These are phyloP conservation scores for Amitus sp. DNA, from an alignment of 2,888 invertebrate species.

Conservation along the genomic window DNA sequence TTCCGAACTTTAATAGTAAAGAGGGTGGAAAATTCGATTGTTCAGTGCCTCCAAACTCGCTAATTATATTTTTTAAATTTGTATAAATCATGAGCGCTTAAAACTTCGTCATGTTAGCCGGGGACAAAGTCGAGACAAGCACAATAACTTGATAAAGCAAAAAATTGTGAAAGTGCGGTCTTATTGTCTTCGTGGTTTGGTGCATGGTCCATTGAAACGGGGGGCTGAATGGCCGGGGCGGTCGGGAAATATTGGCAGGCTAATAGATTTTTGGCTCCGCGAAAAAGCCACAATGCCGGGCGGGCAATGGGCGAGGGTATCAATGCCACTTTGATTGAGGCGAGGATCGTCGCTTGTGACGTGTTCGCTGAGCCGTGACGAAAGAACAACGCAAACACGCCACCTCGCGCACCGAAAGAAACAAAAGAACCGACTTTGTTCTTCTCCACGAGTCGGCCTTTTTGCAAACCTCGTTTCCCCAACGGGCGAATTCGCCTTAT, in stretches of 20 bases:
- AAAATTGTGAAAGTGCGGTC: no score
- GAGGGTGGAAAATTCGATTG: no score
- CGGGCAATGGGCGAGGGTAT: slow-evolving; percentile 52
- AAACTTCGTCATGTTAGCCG: no score
- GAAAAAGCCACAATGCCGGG: slow-evolving; percentile 49
- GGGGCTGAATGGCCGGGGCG: slow-evolving; percentile 32
- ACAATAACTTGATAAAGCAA: no score
- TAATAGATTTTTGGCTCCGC: slow-evolving; percentile 60
- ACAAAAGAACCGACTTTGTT: slow-evolving; percentile 18
- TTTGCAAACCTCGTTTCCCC: slow-evolving; percentile 8
- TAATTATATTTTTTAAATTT: no score
- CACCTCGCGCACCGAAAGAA: slow-evolving; percentile 46
- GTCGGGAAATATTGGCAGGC: slow-evolving; percentile 43
- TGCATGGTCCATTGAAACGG: background rate
- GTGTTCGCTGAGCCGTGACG: slow-evolving; percentile 60
- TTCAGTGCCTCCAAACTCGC: no score
- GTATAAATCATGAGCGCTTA: no score
- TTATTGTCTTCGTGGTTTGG: background rate
- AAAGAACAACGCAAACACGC: slow-evolving; percentile 51
- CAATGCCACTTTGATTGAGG: slow-evolving; percentile 64
- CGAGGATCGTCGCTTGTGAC: slow-evolving; percentile 60
- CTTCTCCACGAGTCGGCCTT: slow-evolving; percentile 5
- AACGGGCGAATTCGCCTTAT: background rate
- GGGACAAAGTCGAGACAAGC: no score
- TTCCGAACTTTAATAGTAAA: no score